Conservation (phyloP, 2,113 vertebrate species). For the Rhinoderma darwinii region DNA sequence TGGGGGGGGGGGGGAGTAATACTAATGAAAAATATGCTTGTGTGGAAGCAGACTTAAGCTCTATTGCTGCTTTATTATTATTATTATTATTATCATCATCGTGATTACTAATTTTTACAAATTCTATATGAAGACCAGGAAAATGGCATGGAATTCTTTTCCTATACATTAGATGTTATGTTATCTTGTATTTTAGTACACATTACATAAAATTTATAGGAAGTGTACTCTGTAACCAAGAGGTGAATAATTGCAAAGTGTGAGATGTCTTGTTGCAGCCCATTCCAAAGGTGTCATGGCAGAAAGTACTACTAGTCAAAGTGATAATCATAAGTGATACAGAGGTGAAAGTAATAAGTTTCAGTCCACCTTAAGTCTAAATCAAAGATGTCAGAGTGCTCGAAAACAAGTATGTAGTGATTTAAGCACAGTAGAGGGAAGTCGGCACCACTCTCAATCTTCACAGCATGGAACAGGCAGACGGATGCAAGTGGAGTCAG, state of each 20-base stretch:
- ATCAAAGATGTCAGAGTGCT: not conserved
- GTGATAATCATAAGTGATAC: not conserved
- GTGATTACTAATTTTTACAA: no score
- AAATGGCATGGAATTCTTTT: not conserved
- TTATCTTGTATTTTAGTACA: not conserved
- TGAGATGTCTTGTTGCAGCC: not conserved
- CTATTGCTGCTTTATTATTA: not conserved
- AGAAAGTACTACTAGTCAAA: not conserved
- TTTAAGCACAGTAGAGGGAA: no score
- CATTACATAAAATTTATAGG: not conserved
- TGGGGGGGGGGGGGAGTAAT: no score
- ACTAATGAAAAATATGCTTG: no score
- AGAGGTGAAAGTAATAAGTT: not conserved
- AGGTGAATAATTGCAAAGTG: not conserved
- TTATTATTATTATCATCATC: not conserved
- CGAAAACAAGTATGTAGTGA: not conserved
- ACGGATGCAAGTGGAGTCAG: no score
- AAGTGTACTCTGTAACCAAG: not conserved
- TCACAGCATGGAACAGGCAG: no score
- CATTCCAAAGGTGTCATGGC: not conserved
- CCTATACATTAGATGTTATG: no score
- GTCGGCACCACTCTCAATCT: no score
- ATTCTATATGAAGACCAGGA: not conserved
- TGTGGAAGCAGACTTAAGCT: no score
- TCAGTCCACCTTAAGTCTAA: not conserved